Base-by-base conservation (phyloP, 2,113 vertebrate species). In the Todiramphus chloris region DNA sequence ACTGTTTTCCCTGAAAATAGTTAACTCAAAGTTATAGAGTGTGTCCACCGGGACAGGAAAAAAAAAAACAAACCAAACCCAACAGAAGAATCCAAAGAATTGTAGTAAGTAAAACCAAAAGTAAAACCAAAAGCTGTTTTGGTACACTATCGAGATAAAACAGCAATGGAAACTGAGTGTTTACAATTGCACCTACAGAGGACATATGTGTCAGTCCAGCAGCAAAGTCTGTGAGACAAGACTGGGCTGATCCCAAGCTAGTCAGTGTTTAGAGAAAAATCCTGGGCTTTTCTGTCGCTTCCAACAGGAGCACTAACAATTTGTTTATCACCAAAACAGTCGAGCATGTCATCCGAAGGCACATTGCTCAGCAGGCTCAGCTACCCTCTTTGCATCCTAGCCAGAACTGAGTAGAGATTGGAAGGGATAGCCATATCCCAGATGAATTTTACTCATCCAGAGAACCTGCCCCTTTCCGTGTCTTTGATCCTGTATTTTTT, bases 151-250 rank as follows among this genome's bases (percentile, higher is more conserved):
- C 11, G 60, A 16, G 33, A 58, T 23, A 73, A 62, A 93, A 37
- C 27, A 86, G 53, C 8, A 76, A 56, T 1, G 5, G 77, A 72
- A 89, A 75, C 31, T 7, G 59, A 60, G 2, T 13, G 53, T 35
- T 51, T 63, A 48, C 19, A 73, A 20, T 7, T 55, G 19, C 27
- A 5, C 0, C 0, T 28, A 41, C 23, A 75, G 20, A 73, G 25
- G 13, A 20, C 9, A 0, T 8, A 23, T 5, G 59, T 0, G 0
- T 46, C 8, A 2, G 16, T 53, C 17, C 33, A 76, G 66, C 33
- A 64, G 39, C 30, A 30, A 81, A 55, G 44, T 28, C 33, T 46
- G 31, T 0, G 6, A 82, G 41, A 46, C 20, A 33, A n/a, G 50
- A 31, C 56, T 69, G 35, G 68, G 58, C 69, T 83, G 39, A 78